Evolutionary conservation across 1,140 invertebrate genomes (phyloP).

Genomic region (Ephestia elutella): DNA sequence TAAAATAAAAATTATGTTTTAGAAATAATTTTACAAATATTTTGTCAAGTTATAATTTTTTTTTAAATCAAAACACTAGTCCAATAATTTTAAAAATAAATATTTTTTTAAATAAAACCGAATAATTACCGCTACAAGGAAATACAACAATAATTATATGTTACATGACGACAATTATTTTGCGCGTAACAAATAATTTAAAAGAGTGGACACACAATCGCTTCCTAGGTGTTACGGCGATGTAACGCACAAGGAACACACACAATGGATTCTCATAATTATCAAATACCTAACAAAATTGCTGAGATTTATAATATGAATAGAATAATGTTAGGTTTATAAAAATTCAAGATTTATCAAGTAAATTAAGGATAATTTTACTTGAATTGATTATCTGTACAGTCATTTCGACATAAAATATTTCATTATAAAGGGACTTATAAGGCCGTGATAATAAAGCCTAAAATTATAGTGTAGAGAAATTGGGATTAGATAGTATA

Average conservation of each 20-base stretch:
- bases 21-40: no score
- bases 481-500: no score
- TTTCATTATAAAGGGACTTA: no score
- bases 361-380: not conserved
- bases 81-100: no score
- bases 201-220: not conserved
- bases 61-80: no score
- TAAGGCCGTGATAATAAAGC: no score
- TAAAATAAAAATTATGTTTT: no score
- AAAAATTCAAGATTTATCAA: not conserved
- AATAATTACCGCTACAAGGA: not conserved
- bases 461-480: no score
- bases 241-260: not conserved
- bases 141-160: not conserved
- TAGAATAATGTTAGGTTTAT: not conserved
- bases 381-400: no score
- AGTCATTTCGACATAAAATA: no score
- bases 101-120: not conserved
- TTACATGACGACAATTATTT: not conserved
- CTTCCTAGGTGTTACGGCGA: not conserved
- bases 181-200: not conserved
- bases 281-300: not conserved
- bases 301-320: not conserved
- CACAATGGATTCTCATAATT: not conserved
- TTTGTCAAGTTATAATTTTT: no score